Evolutionary conservation across 2,797 vertebrate species (phyloP).

Genomic region (Danio choprae): DNA sequence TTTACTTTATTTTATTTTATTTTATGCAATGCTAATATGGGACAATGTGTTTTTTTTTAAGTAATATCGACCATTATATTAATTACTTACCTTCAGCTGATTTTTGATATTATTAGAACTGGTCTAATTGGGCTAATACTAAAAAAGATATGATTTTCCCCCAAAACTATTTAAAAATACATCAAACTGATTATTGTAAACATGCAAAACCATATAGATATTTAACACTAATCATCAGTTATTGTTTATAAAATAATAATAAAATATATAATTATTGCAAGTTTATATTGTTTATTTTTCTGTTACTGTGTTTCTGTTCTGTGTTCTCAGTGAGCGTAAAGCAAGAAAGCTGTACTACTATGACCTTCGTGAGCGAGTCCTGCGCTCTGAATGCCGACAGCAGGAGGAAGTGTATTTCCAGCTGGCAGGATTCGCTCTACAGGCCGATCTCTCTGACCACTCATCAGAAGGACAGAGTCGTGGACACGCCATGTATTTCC

Average conservation of each 20-base stretch:
- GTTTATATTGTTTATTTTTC: neutral
- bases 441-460: constrained; percentile 87
- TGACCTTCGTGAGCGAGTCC: constrained; percentile 86
- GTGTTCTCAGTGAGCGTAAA: constrained; percentile 76
- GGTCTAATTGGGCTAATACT: no score
- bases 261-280: neutral
- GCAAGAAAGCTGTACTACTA: constrained; percentile 87
- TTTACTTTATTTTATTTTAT: no score
- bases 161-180: no score
- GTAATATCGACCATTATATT: neutral
- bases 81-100: neutral
- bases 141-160: no score
- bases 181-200: no score
- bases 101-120: no score
- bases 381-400: constrained; percentile 85
- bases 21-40: no score
- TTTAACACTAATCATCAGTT: neutral
- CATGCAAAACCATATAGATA: neutral
- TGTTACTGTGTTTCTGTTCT: constrained; percentile 17
- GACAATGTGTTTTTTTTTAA: neutral
- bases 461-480: constrained; percentile 65
- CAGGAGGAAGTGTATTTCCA: constrained; percentile 94
- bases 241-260: neutral
- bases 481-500: constrained; percentile 80
- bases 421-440: constrained; percentile 87